phyloP scores from a whole-genome alignment of 2,888 invertebrate species.

The Antheraea assamensis region DNA sequence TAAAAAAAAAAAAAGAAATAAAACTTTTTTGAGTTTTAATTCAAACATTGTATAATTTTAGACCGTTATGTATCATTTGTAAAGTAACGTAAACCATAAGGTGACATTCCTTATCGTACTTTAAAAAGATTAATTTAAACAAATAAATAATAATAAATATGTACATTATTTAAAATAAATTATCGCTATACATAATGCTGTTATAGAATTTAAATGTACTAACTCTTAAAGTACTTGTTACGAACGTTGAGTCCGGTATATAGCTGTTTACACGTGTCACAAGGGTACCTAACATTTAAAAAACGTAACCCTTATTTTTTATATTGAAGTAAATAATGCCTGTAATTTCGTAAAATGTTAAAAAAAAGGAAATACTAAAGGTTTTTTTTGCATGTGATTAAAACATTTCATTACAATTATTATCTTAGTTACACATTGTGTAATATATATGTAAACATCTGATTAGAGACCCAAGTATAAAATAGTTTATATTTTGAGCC shows the following conservation, averaged over 20 bases:
- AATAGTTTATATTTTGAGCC: too few relatives aligned
- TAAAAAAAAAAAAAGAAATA: too few relatives aligned
- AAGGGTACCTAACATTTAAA: conserved; percentile 14
- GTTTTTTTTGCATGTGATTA: not conserved
- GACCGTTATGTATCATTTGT: too few relatives aligned
- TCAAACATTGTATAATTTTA: too few relatives aligned
- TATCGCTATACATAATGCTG: not conserved
- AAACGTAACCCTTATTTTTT: conserved; percentile 9
- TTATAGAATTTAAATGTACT: not conserved
- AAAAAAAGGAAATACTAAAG: not conserved
- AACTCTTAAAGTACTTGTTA: not conserved
- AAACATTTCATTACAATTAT: not conserved
- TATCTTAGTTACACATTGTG: not conserved
- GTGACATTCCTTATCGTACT: too few relatives aligned
- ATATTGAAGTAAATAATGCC: conserved; percentile 7
- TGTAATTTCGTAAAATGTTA: not conserved
- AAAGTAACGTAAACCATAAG: too few relatives aligned
- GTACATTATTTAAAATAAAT: not conserved
- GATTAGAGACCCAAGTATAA: too few relatives aligned
- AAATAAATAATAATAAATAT: too few relatives aligned
- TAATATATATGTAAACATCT: too few relatives aligned
- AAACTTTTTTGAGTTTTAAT: too few relatives aligned
- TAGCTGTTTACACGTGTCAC: conserved; percentile 19
- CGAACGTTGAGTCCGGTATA: conserved; percentile 3
- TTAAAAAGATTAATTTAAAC: too few relatives aligned